Conservation (phyloP, 2,113 vertebrate genomes). For the Haliaeetus leucogaster region DNA sequence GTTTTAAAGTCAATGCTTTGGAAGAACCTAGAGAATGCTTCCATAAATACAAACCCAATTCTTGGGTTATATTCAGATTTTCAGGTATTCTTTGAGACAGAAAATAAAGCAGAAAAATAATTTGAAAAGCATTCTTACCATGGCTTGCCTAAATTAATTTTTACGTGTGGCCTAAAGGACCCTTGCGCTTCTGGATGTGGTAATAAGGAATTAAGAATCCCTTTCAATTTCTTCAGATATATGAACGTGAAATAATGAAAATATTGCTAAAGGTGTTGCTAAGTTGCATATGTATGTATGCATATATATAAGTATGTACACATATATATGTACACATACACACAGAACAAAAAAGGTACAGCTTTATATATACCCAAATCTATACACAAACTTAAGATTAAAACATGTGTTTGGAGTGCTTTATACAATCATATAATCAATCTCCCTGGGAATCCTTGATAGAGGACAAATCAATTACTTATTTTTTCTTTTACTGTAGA, state of each 20-base stretch:
- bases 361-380: background rate
- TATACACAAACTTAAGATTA: background rate
- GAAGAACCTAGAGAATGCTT: background rate
- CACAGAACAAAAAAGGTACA: background rate
- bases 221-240: background rate
- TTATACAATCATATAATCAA: background rate
- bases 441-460: background rate
- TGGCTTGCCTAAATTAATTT: background rate
- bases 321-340: too few relatives aligned
- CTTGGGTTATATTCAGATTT: background rate
- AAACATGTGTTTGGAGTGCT: background rate
- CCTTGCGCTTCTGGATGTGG: background rate
- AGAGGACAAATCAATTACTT: background rate
- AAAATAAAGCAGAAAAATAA: background rate
- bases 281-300: background rate
- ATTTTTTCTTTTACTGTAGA: background rate
- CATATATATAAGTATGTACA: background rate
- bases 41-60: background rate
- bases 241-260: background rate
- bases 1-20: background rate
- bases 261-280: background rate
- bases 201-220: background rate
- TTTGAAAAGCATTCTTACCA: background rate
- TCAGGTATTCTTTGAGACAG: background rate
- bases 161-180: background rate